phyloP scores from a whole-genome alignment of 2,888 invertebrate genomes.

The Hypolimnas misippus region DNA sequence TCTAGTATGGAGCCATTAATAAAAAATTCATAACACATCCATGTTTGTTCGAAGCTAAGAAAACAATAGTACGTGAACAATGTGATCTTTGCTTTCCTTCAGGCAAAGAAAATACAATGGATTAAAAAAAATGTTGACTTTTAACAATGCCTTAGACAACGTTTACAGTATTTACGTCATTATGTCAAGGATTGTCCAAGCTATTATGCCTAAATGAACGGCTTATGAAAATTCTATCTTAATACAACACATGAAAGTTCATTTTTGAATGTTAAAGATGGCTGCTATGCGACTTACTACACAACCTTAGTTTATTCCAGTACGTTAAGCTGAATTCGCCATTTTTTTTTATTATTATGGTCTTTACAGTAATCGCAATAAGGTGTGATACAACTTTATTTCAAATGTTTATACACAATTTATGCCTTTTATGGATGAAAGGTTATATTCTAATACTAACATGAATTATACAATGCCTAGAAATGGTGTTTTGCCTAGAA shows the following conservation, averaged over 20 bases:
- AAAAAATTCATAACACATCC: constrained; percentile 9
- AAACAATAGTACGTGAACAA: constrained; percentile 5
- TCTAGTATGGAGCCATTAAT: constrained; percentile 5
- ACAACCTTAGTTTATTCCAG: constrained; percentile 28
- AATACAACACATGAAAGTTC: constrained; percentile 20
- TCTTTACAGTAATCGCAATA: constrained; percentile 2
- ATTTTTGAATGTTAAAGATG: constrained; percentile 24
- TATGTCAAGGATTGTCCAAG: constrained; percentile 45
- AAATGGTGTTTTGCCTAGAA: no score
- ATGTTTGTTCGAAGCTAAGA: constrained; percentile 12
- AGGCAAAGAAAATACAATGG: constrained; percentile 33
- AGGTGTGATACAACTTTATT: not conserved
- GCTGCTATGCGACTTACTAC: constrained; percentile 35
- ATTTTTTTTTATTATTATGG: constrained; percentile 11
- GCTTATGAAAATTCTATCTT: constrained; percentile 31
- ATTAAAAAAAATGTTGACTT: constrained; percentile 26
- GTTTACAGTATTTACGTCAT: constrained; percentile 34
- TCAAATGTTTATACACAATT: not conserved
- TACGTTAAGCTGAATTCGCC: constrained; percentile 14
- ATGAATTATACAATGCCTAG: no score
- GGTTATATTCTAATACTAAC: no score
- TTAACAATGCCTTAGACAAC: constrained; percentile 27
- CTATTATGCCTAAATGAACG: constrained; percentile 23
- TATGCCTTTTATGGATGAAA: no score
- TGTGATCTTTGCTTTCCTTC: constrained; percentile 26